Evolutionary conservation across 2,113 vertebrate genomes (phyloP).

Genomic region (Pteropus alecto): DNA sequence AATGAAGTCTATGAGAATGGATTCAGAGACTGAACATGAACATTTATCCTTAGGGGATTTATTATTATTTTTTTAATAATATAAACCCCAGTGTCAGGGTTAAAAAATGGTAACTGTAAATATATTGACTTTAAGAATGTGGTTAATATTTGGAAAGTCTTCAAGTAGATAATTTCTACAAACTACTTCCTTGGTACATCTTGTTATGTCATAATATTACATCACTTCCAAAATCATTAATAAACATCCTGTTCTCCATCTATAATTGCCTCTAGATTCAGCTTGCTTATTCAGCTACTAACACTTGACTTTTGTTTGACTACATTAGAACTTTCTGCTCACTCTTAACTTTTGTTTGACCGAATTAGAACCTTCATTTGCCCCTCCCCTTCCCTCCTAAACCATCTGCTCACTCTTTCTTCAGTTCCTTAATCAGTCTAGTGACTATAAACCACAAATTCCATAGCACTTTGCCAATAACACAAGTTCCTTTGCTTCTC

Average conservation of each 20-base stretch:
- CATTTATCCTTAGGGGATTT: conserved; percentile 12
- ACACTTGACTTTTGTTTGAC: background rate
- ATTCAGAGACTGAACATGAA: conserved; percentile 21
- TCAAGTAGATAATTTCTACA: background rate
- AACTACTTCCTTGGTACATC: background rate
- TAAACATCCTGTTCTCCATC: background rate
- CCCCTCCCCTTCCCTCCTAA: background rate
- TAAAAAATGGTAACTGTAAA: background rate
- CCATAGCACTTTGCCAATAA: background rate
- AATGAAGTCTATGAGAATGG: conserved; percentile 57
- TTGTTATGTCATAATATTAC: background rate
- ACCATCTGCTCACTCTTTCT: background rate
- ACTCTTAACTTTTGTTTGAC: background rate
- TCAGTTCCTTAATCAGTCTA: background rate
- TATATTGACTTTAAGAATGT: background rate
- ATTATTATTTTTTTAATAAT: background rate
- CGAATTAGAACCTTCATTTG: background rate
- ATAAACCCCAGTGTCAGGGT: background rate
- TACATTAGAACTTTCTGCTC: background rate
- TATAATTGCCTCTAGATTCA: background rate
- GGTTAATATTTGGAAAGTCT: background rate
- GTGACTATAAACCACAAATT: background rate
- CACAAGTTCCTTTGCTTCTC: background rate
- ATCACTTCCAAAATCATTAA: background rate
- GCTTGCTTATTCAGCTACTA: background rate